Conservation (phyloP, 2,113 vertebrate species). For the Rutilus rutilus region DNA sequence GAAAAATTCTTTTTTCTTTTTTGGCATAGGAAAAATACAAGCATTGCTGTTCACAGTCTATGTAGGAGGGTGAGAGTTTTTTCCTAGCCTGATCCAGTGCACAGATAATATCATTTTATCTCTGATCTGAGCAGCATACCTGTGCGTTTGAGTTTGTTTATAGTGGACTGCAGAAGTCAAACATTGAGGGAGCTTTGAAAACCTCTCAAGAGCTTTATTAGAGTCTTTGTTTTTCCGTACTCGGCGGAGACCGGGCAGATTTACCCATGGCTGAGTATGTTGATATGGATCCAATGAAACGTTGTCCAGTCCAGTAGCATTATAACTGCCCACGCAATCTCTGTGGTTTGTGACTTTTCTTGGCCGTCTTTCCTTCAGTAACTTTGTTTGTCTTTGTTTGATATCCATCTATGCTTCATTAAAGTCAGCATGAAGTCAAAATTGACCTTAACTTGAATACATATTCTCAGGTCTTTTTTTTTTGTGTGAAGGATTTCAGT, state of each 20-base stretch:
- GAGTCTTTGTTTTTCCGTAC: conserved; percentile 61
- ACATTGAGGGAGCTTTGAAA: conserved; percentile 61
- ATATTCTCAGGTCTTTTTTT: neutral
- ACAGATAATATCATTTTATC: neutral
- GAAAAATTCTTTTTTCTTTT: neutral
- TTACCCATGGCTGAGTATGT: neutral
- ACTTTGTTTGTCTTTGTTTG: neutral
- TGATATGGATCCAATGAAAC: neutral
- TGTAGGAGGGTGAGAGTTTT: neutral
- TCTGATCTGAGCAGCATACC: conserved; percentile 13
- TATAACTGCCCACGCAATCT: neutral
- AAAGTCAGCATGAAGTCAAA: neutral
- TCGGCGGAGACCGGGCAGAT: neutral
- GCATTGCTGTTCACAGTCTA: neutral
- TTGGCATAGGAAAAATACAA: neutral
- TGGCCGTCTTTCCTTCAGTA: neutral
- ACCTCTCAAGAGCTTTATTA: conserved; percentile 71
- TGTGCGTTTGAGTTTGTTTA: neutral
- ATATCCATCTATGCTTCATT: neutral
- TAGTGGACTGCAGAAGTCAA: conserved; percentile 7
- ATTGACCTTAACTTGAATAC: neutral
- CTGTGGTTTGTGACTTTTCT: neutral
- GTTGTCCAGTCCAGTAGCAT: neutral
- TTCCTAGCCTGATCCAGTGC: neutral
- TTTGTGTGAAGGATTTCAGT: neutral